Percentiles rank a stretch among this genome's conserved stretches.
Evolutionary conservation across 2,113 vertebrate species (phyloP).

Genomic region (Burhinus oedicnemus): DNA sequence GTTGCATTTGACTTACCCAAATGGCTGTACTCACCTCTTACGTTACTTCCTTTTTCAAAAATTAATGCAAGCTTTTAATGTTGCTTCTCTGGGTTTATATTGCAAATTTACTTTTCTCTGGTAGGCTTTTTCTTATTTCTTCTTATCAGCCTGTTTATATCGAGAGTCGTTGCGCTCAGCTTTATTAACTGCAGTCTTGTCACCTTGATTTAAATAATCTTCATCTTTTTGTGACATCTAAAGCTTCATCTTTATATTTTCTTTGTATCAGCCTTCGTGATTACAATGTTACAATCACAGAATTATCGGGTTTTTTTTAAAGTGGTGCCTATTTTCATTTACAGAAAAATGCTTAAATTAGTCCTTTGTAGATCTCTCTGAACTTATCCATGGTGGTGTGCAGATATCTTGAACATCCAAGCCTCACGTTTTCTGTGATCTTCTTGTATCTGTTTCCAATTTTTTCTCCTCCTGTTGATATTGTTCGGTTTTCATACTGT

Average conservation of each 20-base stretch:
- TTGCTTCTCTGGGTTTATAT: not conserved
- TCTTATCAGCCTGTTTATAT: not conserved
- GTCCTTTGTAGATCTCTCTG: not conserved
- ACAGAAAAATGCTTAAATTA: not conserved
- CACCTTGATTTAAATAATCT: not conserved
- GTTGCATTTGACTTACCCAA: not conserved
- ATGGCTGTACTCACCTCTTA: not conserved
- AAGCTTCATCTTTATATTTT: not conserved
- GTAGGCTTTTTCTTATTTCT: not conserved
- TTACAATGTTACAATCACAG: not conserved
- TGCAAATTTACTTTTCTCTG: not conserved
- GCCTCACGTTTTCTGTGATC: not conserved
- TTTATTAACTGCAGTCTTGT: not conserved
- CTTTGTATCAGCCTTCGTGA: not conserved
- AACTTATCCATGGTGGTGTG: not conserved
- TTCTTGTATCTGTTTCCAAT: not conserved
- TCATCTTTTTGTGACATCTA: not conserved
- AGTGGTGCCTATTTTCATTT: not conserved
- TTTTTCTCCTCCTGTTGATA: not conserved
- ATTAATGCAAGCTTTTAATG: not conserved
- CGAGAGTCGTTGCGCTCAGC: not conserved
- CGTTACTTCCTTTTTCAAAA: not conserved
- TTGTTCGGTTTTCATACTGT: not conserved
- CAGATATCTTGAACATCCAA: not conserved
- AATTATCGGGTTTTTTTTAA: not conserved